Evolutionary conservation across 2,888 invertebrate genomes (phyloP), one percentile per base, ranked within the genome.

Genomic region (Lepetodrilus schrolli): DNA sequence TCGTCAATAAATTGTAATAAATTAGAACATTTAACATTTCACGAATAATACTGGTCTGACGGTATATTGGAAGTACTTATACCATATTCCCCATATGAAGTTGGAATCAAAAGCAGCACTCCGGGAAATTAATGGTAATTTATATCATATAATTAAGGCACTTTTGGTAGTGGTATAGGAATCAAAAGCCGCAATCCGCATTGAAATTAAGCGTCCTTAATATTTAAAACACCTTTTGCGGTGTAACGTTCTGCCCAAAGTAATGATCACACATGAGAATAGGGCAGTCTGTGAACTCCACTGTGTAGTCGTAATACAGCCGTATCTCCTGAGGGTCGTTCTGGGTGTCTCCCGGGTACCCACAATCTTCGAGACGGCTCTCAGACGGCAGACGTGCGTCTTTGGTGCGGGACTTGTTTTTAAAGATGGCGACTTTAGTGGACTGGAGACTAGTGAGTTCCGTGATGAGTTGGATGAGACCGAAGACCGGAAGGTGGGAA

Each of bases 231-330:
- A 30, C n/a, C n/a, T n/a, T n/a, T n/a, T n/a, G n/a, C 69, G 17
- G 4, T 17, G 23, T 71, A 3, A 80, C 17, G 58, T 84, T 84
- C 50, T 85, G 81, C 20, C 83, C 86, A 80, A 90, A 88, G 74
- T 89, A 90, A 76, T 89, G 86, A 75, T 90, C 90, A 82, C 87
- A 88, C 70, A 88, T 72, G 4, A 90, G 77, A 13, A 90, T 71
- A 5, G 90, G 88, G 73, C 90, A 90, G 72, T 87, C 86, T 2
- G 77, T 85, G 73, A 89, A 89, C 74, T 89, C 88, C 13, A 87
- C 86, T 66, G 83, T 84, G 71, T 88, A 90, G 71, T 90, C 90
- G 74, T 90, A 90, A 76, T 80, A 89, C 50, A 90, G 74, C 0
- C 81, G 73, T 10, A 85, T 51, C 72, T 88, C 86, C 38, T 86